Evolutionary conservation across 1,140 invertebrate genomes (phyloP).

Genomic region (Melanaphis sacchari): DNA sequence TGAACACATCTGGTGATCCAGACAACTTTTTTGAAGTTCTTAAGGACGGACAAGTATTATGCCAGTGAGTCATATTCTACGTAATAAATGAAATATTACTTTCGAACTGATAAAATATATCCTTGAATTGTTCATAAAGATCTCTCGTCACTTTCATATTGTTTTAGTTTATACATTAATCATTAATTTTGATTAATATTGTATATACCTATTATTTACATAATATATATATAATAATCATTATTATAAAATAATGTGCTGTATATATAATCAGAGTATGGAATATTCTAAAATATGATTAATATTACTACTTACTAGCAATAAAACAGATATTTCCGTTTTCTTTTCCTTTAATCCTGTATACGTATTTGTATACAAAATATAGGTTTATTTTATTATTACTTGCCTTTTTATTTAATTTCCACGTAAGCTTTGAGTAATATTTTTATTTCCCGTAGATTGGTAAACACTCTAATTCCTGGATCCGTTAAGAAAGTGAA

Average conservation of each 20-base stretch:
- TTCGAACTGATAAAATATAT: background rate
- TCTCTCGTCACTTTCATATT: slow-evolving; percentile 38
- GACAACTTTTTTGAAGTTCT: slow-evolving; percentile 91
- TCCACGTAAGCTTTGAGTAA: background rate
- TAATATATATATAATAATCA: background rate
- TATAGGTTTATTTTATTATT: background rate
- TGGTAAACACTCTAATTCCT: slow-evolving; percentile 81
- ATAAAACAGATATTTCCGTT: background rate
- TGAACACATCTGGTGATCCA: slow-evolving; percentile 83
- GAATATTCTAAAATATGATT: background rate
- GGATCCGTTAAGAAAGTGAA: slow-evolving; percentile 88
- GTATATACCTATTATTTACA: background rate
- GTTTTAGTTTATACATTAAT: background rate
- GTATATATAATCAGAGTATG: background rate
- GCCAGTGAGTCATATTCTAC: slow-evolving; percentile 71
- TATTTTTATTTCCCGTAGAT: slow-evolving; percentile 66
- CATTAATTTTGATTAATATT: background rate
- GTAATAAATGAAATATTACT: slow-evolving; percentile 36
- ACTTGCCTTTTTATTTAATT: background rate
- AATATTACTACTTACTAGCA: too few species aligned
- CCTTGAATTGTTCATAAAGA: slow-evolving; percentile 40
- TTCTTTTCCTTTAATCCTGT: background rate
- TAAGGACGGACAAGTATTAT: slow-evolving; percentile 85
- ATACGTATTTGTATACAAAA: background rate
- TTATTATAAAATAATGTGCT: too few species aligned